Evolutionary conservation across 2,113 vertebrate genomes (phyloP), one percentile per base, ranked within the genome.

Genomic region (Dolichallabes microphthalmus): DNA sequence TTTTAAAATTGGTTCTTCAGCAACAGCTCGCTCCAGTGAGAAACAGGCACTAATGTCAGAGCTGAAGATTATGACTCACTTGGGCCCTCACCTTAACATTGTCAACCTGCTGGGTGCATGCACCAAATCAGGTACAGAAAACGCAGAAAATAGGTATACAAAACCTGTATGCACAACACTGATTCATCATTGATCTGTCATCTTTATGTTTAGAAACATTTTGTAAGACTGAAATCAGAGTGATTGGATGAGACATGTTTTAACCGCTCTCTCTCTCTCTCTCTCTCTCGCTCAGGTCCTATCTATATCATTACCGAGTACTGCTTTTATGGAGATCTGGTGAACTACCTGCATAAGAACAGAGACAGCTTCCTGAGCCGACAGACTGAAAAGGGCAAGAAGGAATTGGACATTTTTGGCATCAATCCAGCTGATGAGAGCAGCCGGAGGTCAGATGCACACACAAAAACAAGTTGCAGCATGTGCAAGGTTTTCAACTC

Each of bases 271-370:
- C 39, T 53, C 35, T 35, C 82, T 39, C 71, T 60, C 61, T 64
- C 50, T 30, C 19, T 30, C 20, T 69, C 17, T 55, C 60, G 75
- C 17, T 79, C 91, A 99, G 98, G 98, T 66, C 98, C 98, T 55
- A 99, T 99, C 93, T 98, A 99, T 90, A 99, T 99, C 85, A 99
- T 99, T 90, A 99, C 98, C 0, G 98, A 99, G 92, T 99, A 99
- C 88, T 99, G 98, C 88, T 98, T 99, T 94, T 97, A 99, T 55
- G 98, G 98, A 2, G 98, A 99, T 90, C 92, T 99, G 92, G 98
- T 99, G 89, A 99, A 99, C 94, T 98, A 99, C 89, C 90, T 99
- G 87, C 98, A 99, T 92, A 99, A 99, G 93, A 99, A 99, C 75
- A 94, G 98, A 82, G 98, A 99, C 80, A 97, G 92, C 87, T 99